Evolutionary conservation across 2,113 vertebrate genomes (phyloP), one percentile per base, ranked within the genome.

Genomic region (Callionymus lyra): DNA sequence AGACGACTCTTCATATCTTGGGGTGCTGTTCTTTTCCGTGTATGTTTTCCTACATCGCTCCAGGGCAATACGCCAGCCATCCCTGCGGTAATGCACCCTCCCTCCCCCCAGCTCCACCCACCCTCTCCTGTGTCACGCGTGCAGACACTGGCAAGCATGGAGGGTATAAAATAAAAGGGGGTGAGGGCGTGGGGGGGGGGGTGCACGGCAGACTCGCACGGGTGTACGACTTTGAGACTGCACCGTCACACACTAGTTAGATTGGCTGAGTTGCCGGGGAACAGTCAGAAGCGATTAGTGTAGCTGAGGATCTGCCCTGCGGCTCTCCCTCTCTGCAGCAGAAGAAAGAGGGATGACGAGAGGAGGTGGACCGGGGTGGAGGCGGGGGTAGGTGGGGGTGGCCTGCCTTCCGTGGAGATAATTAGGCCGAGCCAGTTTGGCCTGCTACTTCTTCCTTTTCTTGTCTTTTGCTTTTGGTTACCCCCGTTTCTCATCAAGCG

Each of bases 251-350:
- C 87, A 82, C 87, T 87, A 86, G 84, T 89, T 88, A 88, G 88
- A 91, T 85, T 83, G 86, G 88, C 80, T 43, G 81, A 86, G 88
- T 89, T 92, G 90, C 90, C 84, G 87, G 81, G 87, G 86, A 93
- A 89, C 91, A 91, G 92, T 96, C 92, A 96, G 84, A 92, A 93
- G 79, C 85, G 85, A 94, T 96, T 94, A 96, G 88, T 90, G 90
- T 88, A 85, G 87, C 82, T 72, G 81, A 87, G 84, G 90, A 90
- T 90, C 88, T 93, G 91, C 90, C 92, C 91, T 74, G 84, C 86
- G 89, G 91, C 91, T 82, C 80, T 88, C 52, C 56, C 66, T 89
- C 82, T 82, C 82, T 85, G 84, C 84, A 85, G 84, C 72, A 74
- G 81, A 81, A 77, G 79, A 85, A 82, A 80, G 56, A 38, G 63